Percentiles rank a stretch among this genome's conserved stretches.
phyloP scores from a whole-genome alignment of 2,888 invertebrate species.

The Mamestra brassicae region DNA sequence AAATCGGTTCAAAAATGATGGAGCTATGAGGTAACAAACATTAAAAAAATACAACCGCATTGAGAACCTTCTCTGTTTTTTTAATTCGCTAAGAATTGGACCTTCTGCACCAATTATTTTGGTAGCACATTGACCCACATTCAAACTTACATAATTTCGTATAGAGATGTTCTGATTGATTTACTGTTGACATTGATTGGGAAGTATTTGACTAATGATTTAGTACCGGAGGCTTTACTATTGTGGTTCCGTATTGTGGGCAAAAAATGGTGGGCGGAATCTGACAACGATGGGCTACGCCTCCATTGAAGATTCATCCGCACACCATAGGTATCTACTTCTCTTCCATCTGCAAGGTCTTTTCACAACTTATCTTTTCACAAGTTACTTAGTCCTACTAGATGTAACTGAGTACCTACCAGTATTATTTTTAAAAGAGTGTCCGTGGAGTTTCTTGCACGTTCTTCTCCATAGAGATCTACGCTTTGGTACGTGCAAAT shows the following conservation, averaged over 20 bases:
- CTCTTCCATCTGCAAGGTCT: too few relatives aligned
- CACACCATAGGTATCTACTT: not conserved
- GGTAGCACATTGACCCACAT: slow-evolving; percentile 50
- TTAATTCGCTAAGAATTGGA: not conserved
- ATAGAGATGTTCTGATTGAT: slow-evolving; percentile 66
- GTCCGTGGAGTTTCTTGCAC: too few relatives aligned
- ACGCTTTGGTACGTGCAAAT: too few relatives aligned
- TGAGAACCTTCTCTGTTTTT: too few relatives aligned
- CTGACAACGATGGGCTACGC: not conserved
- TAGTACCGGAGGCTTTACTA: slow-evolving; percentile 16
- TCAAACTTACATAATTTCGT: slow-evolving; percentile 52
- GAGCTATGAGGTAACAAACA: too few relatives aligned
- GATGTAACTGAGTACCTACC: too few relatives aligned
- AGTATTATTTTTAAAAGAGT: too few relatives aligned
- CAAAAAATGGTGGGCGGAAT: not conserved
- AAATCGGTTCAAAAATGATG: too few relatives aligned
- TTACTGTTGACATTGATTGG: slow-evolving; percentile 64
- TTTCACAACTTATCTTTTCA: too few relatives aligned
- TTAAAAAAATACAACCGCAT: too few relatives aligned
- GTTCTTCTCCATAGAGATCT: too few relatives aligned
- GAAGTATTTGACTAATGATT: slow-evolving; percentile 50
- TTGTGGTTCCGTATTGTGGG: slow-evolving; percentile 25
- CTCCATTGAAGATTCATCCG: not conserved
- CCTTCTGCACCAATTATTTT: slow-evolving; percentile 19
- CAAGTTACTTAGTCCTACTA: too few relatives aligned